Percentiles rank a stretch among this genome's conserved stretches.
Conservation (phyloP, 2,888 invertebrate species). For the Drosophila sordidula region DNA sequence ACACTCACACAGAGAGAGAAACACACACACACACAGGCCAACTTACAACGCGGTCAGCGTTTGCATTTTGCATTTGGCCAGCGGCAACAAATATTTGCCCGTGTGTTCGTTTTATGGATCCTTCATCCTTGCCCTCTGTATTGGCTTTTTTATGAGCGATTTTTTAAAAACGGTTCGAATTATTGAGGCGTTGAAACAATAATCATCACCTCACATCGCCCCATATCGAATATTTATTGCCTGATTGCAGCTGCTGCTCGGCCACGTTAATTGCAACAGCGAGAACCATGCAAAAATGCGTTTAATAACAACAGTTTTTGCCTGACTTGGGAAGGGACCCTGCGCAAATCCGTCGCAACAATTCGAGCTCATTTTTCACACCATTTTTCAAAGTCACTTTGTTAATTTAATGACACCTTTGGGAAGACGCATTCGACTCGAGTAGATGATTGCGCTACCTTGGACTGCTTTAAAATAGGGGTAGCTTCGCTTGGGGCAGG, state of each 20-base stretch:
- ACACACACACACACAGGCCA: constrained; percentile 12
- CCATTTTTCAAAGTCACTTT: constrained; percentile 72
- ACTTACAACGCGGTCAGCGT: constrained; percentile 54
- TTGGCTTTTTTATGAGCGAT: constrained; percentile 53
- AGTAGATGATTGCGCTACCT: background rate
- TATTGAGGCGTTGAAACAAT: constrained; percentile 78
- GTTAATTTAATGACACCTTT: constrained; percentile 63
- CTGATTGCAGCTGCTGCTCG: constrained; percentile 71
- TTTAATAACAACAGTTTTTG: constrained; percentile 31
- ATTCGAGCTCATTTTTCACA: constrained; percentile 54
- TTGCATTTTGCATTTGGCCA: constrained; percentile 73
- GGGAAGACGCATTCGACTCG: constrained; percentile 51
- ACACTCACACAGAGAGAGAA: constrained; percentile 13
- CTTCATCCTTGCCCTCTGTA: constrained; percentile 17
- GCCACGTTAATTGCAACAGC: constrained; percentile 64
- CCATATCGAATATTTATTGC: constrained; percentile 53
- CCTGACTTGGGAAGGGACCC: background rate
- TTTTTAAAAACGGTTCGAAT: constrained; percentile 65
- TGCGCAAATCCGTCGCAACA: background rate
- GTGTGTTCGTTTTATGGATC: constrained; percentile 43
- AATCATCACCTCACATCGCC: constrained; percentile 60
- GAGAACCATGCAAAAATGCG: constrained; percentile 52
- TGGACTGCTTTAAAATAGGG: background rate
- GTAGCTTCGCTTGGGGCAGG: constrained; percentile 1
- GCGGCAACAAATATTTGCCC: constrained; percentile 69